Evolutionary conservation across 1,140 invertebrate genomes (phyloP).

Genomic region (Metopolophium dirhodum): DNA sequence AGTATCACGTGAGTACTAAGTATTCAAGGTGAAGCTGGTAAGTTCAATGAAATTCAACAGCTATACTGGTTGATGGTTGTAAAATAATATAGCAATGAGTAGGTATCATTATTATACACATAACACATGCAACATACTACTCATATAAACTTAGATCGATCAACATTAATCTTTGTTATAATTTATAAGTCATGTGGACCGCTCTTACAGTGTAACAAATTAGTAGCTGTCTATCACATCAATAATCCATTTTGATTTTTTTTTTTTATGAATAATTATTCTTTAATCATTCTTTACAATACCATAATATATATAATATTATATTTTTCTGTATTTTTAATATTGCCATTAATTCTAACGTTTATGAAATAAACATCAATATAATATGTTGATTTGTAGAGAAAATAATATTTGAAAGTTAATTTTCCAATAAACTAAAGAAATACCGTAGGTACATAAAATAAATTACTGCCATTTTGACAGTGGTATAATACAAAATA

Average conservation of each 20-base stretch:
- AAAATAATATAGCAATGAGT: not conserved
- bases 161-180: not conserved
- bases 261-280: constrained; percentile 2
- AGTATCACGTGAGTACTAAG: not conserved
- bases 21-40: not conserved
- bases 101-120: not conserved
- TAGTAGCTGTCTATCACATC: not conserved
- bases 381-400: not conserved
- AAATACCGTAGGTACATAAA: not conserved
- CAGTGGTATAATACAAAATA: not conserved
- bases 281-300: not conserved
- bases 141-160: not conserved
- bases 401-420: not conserved
- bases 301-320: not conserved
- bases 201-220: not conserved
- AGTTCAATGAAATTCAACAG: not conserved
- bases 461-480: not conserved
- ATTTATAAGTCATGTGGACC: not conserved
- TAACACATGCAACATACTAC: not conserved
- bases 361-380: not conserved
- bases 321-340: not conserved
- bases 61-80: not conserved
- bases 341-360: not conserved
- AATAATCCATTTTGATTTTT: not conserved
- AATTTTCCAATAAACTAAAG: not conserved